Evolutionary conservation across 1,140 invertebrate genomes (phyloP), one percentile per base, ranked within the genome.

Genomic region (Drosophila grimshawi): DNA sequence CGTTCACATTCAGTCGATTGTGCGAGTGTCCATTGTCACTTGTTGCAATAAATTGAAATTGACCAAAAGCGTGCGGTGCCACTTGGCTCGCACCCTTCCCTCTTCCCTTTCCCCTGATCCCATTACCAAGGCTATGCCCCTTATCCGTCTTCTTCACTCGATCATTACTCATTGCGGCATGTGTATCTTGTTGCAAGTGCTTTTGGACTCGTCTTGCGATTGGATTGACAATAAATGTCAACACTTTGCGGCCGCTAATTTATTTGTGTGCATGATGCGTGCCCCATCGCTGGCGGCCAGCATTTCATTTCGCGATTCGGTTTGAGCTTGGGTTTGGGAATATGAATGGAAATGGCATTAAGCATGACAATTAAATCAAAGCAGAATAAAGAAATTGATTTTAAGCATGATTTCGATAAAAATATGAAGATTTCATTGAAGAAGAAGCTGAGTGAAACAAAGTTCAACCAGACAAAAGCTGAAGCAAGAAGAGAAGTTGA

Each of bases 1-100:
- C 53, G 19, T 19, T 70, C 52, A 30, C 67, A 53, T 55, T 39
- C 32, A 72, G 10, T 52, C 64, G 70, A 61, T 68, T 73, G 64
- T 73, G 70, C 70, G 56, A 73, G 49, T 68, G 64, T 74, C 64
- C 71, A 69, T 69, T 74, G 71, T 74, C 71, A 74, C 71, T 69
- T 69, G 71, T 61, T 63, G 65, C 71, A 69, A 74, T 69, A 74
- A 69, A 74, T 74, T 69, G 71, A 74, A 69, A 69, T 74, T 69
- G 71, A 69, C 57, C 65, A 57, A 57, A 69, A 74, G 71, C 71
- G 71, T 74, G 71, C 65, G 55, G 41, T 55, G 61, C 52, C 45
- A 72, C 19, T 67, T 55, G 62, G 39, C 35, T 37, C 5, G 30
- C 8, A 11, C 11, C 49, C 32, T 7, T 10, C 27, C 35, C 6